Evolutionary conservation across 2,888 invertebrate genomes (phyloP), one percentile per base, ranked within the genome.

Genomic region (Venusia cambrica): DNA sequence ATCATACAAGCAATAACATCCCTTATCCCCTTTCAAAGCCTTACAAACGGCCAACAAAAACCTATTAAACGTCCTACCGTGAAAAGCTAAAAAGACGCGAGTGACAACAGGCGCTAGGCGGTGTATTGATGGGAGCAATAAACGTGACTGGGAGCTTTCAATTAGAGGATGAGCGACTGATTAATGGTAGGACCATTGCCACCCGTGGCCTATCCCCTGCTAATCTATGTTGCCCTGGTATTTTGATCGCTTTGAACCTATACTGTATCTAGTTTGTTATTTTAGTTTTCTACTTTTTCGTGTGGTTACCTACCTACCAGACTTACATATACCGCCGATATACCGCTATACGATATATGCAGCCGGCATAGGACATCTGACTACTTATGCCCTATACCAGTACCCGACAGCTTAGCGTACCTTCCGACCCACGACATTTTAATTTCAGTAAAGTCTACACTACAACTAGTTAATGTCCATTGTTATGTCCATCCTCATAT

Each of bases 161-260:
- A 76, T 78, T 75, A 75, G 56, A 63, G 63, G 65, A 63, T 65
- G 61, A 68, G 60, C 69, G 65, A 47, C 52, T 62, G 65, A 63
- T 66, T 62, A 59, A 68, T 69, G 31, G 37, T 34, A 20, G 38
- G 24, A 29, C 24, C 30, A 10, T 14, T 30, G 29, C 15, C 34
- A 18, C 12, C 31, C 16, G 30, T 29, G 25, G 29, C 26, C 33
- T 38, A 45, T 41, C 33, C 21, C 31, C 26, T 31, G 26, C 30
- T 47, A 42, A 45, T 45, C 49, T 36, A 41, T 49, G 39, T 30
- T 27, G 29, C 36, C 44, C 45, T 31, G 28, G 44, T 45, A 49
- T 42, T 45, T 33, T 13, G 7, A 13, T 19, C 14, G 25, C 10
- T n/a, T n/a, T n/a, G n/a, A n/a, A n/a, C n/a, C n/a, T n/a, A n/a